Evolutionary conservation across 1,140 invertebrate species (phyloP), one percentile per base, ranked within the genome.

Genomic region (Hylaeus volcanicus): DNA sequence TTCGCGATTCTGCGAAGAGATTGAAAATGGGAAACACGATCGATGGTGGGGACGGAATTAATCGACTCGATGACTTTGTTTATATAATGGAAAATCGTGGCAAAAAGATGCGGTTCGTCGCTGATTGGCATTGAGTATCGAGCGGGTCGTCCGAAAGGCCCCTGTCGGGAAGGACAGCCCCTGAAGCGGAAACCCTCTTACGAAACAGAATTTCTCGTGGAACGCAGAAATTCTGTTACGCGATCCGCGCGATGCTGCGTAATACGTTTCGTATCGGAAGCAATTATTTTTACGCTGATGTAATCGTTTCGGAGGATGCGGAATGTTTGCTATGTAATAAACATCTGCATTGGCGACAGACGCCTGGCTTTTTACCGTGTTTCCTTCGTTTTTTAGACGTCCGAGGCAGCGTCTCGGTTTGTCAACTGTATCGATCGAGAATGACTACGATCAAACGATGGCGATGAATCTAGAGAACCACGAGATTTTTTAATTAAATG

Each of bases 221-320:
- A 55, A 65, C 41, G 60, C 41, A 64, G 53, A 39, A 56, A 73
- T 79, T 77, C 55, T 70, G 66, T 77, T 77, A 71, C 69, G 76
- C 45, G 76, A 72, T 45, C 56, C 69, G 45, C 51, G 43, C 45
- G 41, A 80, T 26, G 72, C 78, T 60, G 70, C 63, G 70, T 63
- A 65, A 61, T 60, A 74, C 60, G 56, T 64, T 69, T 71, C 70
- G 74, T 74, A 77, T 85, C 79, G 84, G 81, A 82, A 84, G 74
- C 79, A 68, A 85, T 85, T 39, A 82, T 85, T 82, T 82, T 60
- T 70, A 79, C 60, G 79, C 51, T 71, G 79, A 79, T 77, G 71
- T 85, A 86, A 86, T 72, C 84, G 83, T 48, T 69, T 76, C 65
- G 65, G 65, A 66, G 71, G 73, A 45, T 61, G 72, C 15, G 41